Percentiles rank a stretch among this genome's conserved stretches.
phyloP scores from a whole-genome alignment of 2,113 vertebrate species.

The Drymodes brunneopygia region DNA sequence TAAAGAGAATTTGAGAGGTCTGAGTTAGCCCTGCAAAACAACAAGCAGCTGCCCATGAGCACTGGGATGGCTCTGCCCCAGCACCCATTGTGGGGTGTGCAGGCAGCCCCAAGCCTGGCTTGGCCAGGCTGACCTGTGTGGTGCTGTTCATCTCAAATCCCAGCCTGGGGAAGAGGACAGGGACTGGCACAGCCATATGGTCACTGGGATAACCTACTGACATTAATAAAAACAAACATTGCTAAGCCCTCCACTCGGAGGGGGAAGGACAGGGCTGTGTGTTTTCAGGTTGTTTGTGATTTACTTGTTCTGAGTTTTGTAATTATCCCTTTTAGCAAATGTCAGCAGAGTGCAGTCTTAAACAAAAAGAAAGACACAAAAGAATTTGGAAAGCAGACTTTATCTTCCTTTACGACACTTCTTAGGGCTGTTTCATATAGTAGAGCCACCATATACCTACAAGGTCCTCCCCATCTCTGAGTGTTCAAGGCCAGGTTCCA shows the following conservation, averaged over 20 bases:
- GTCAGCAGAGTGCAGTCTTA: background rate
- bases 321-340: background rate
- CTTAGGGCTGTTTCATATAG: background rate
- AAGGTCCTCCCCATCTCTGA: background rate
- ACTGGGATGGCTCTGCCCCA: background rate
- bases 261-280: background rate
- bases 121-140: too few species aligned
- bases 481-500: background rate
- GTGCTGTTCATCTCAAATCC: background rate
- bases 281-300: background rate
- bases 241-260: background rate
- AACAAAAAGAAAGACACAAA: background rate
- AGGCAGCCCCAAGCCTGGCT: background rate
- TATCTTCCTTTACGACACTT: background rate
- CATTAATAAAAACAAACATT: background rate
- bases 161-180: background rate
- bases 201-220: background rate
- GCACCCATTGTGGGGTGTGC: fast-evolving
- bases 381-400: background rate
- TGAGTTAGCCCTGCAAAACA: background rate
- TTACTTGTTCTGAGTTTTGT: background rate
- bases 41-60: background rate
- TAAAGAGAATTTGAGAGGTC: background rate
- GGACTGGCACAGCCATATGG: background rate
- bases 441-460: background rate